These are phyloP conservation scores for Heliconius cydno DNA, from an alignment of 2,888 invertebrate species.

Conservation along the genomic window DNA sequence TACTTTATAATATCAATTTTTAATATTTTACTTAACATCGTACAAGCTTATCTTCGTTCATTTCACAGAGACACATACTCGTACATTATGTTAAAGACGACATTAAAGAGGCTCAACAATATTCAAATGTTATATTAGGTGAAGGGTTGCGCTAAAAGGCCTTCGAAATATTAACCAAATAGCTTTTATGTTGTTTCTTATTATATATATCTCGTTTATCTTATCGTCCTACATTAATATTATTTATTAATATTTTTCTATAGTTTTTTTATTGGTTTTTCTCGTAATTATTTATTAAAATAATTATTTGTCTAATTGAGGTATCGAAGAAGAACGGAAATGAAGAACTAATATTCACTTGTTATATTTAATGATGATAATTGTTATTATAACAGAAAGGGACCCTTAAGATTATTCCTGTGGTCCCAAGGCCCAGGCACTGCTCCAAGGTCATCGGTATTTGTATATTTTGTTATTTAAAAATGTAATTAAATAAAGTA, in stretches of 20 bases:
- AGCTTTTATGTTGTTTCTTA: too few species aligned
- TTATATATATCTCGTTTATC: neutral
- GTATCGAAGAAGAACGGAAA: too few species aligned
- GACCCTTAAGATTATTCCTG: too few species aligned
- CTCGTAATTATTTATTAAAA: too few species aligned
- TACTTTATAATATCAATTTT: neutral
- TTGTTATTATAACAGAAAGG: too few species aligned
- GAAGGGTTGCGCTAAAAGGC: neutral
- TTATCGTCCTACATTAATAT: neutral
- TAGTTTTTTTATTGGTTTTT: neutral
- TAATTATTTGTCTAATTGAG: too few species aligned
- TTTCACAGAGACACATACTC: constrained; percentile 1
- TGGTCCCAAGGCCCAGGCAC: too few species aligned
- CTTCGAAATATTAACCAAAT: neutral
- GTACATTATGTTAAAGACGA: constrained; percentile 10
- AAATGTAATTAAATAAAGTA: too few species aligned
- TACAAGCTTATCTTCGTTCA: neutral
- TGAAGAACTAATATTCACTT: too few species aligned
- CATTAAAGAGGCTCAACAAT: neutral
- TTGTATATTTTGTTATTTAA: too few species aligned
- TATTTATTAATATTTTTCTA: neutral
- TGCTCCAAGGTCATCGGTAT: too few species aligned
- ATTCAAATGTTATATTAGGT: neutral
- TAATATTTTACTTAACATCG: neutral
- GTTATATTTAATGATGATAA: too few species aligned